These are phyloP conservation scores for Boleophthalmus pectinirostris DNA, from an alignment of 2,113 vertebrate genomes.

Conservation along the genomic window DNA sequence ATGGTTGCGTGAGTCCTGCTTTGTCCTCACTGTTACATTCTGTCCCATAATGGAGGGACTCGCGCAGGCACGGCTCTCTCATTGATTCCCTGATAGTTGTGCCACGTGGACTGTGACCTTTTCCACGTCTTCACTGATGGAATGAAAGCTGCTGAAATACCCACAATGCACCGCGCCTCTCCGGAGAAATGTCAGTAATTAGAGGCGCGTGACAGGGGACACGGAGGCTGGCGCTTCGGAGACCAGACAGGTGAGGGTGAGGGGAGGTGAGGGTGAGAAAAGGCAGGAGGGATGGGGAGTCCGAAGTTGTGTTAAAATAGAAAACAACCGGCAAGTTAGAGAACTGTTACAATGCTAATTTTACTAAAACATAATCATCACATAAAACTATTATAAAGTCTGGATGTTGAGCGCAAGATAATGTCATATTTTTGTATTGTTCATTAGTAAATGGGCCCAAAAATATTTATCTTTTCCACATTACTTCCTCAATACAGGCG, in stretches of 20 bases:
- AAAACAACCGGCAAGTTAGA: background rate
- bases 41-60: background rate
- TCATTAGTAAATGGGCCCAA: no score
- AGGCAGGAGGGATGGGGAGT: background rate
- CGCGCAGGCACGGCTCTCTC: constrained; percentile 10
- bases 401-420: no score
- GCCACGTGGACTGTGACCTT: constrained; percentile 53
- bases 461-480: no score
- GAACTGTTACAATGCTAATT: background rate
- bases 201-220: constrained; percentile 32
- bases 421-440: no score
- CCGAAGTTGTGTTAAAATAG: background rate
- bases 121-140: constrained; percentile 42
- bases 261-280: background rate
- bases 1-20: background rate
- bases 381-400: no score
- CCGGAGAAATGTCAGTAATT: constrained; percentile 65
- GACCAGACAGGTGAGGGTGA: background rate
- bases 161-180: constrained; percentile 42
- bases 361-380: no score
- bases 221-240: constrained; percentile 31
- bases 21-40: background rate
- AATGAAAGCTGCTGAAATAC: constrained; percentile 55
- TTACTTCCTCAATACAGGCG: no score
- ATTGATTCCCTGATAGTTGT: constrained; percentile 47